Evolutionary conservation across 2,113 vertebrate species (phyloP), one percentile per base, ranked within the genome.

Genomic region (Raja brachyura): DNA sequence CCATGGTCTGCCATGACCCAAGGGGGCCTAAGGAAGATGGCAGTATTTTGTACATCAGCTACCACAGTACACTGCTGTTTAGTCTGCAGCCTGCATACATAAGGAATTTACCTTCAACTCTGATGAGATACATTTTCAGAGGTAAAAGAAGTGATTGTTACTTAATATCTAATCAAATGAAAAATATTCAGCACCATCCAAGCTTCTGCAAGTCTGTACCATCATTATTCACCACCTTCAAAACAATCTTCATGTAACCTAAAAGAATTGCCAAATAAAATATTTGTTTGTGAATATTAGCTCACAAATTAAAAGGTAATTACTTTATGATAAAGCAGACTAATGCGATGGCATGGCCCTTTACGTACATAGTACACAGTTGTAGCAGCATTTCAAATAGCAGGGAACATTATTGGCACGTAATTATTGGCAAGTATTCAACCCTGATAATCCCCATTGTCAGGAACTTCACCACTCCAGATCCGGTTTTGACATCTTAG

Each of bases 191-290:
- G 4, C 1, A 63, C 20, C 22, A 66, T 63, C 39, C 9, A 61
- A 88, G 6, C 25, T 88, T 88, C 25, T 88, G 5, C 25, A 88
- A 88, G 2, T 59, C 22, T 11, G 56, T 28, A 54, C 56, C 81
- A 39, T 86, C 61, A 63, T 86, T 86, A 86, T 48, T 81, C 78
- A 54, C 56, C n/a, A 28, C 61, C 83, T 31, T 86, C 59, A 63
- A 7, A 63, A 54, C 54, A 86, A 86, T 61, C 56, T 20, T n/a
- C 28, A 14, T 78, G 3, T 18, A 39, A 39, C 33, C 33, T 79
- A 61, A 86, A 86, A 86, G 56, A 61, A 86, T 86, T 86, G 56
- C 83, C 83, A 86, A 81, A 28, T 63, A 7, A 61, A 86, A 63
- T 9, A 86, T 48, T 48, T 48, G 39, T 48, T 48, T 48, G 39